A percentile compares a stretch with the other conserved stretches of the same genome.
phyloP scores from a whole-genome alignment of 2,888 invertebrate species.

The Drosophila mimetica region DNA sequence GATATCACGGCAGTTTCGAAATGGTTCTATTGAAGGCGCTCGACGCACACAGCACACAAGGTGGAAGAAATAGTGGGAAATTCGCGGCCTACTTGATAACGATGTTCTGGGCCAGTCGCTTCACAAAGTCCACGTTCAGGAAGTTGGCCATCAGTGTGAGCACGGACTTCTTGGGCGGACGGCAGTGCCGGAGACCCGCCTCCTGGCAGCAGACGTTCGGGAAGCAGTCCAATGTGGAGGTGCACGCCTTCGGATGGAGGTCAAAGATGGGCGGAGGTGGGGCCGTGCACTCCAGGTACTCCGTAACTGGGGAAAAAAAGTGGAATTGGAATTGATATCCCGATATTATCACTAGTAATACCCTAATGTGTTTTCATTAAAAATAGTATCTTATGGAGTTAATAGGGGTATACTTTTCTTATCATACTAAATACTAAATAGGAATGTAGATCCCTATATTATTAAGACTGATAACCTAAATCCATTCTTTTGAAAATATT shows the following conservation, averaged over 20 bases:
- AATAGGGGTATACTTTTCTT: too few relatives aligned
- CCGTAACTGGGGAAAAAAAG: slow-evolving; percentile 83
- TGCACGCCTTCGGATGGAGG: slow-evolving; percentile 89
- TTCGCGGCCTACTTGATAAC: slow-evolving; percentile 78
- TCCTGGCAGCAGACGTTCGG: slow-evolving; percentile 93
- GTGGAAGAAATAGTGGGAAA: slow-evolving; percentile 23
- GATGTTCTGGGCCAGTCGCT: slow-evolving; percentile 83
- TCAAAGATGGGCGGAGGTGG: slow-evolving; percentile 89
- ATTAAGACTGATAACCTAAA: too few relatives aligned
- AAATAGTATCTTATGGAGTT: too few relatives aligned
- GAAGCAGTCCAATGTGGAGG: slow-evolving; percentile 90
- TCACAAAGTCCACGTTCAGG: slow-evolving; percentile 83
- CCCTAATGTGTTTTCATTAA: too few relatives aligned
- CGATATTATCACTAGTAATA: too few relatives aligned
- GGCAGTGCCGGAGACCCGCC: slow-evolving; percentile 89
- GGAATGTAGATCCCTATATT: too few relatives aligned
- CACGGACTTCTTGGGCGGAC: slow-evolving; percentile 90
- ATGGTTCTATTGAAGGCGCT: slow-evolving; percentile 13
- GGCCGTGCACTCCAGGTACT: slow-evolving; percentile 90
- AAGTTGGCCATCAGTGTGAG: slow-evolving; percentile 87
- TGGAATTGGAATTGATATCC: too few relatives aligned
- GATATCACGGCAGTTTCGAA: slow-evolving; percentile 51
- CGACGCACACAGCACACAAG: slow-evolving; percentile 3
- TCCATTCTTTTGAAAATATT: too few relatives aligned
- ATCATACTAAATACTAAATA: too few relatives aligned